Evolutionary conservation across 1,140 invertebrate genomes (phyloP).

Genomic region (Chelonus insularis): DNA sequence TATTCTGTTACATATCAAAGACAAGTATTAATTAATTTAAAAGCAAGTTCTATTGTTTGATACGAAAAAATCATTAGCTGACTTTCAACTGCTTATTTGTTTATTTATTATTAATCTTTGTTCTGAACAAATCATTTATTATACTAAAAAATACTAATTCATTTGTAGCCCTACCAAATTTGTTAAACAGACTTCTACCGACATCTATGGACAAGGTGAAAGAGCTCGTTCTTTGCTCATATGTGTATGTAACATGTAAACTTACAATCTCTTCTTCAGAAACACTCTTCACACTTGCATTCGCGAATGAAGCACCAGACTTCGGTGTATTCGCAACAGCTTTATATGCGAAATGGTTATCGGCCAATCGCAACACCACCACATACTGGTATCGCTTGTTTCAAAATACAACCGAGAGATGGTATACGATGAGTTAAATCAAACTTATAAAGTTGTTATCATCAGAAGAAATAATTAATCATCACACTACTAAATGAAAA

Average conservation of each 20-base stretch:
- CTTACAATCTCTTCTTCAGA: neutral
- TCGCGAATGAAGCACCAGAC: slow-evolving; percentile 10
- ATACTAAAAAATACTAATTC: too few species aligned
- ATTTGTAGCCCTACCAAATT: too few species aligned
- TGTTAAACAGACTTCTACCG: slow-evolving; percentile 38
- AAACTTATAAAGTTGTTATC: neutral
- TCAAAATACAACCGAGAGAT: slow-evolving; percentile 52
- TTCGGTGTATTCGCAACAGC: slow-evolving; percentile 32
- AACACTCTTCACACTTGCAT: neutral
- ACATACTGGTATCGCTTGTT: slow-evolving; percentile 37
- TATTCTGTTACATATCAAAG: too few species aligned
- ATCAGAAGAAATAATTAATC: neutral
- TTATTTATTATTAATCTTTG: too few species aligned
- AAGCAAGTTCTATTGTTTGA: too few species aligned
- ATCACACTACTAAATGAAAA: neutral
- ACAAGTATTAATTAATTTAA: too few species aligned
- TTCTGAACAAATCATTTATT: too few species aligned
- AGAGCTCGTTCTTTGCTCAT: slow-evolving; percentile 38
- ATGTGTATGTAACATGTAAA: slow-evolving; percentile 6
- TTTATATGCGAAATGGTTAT: slow-evolving; percentile 42
- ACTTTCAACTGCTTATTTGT: too few species aligned
- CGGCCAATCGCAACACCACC: slow-evolving; percentile 44
- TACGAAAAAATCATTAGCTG: too few species aligned
- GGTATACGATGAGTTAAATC: slow-evolving; percentile 34
- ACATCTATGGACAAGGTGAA: slow-evolving; percentile 54